Conservation (phyloP, 1,140 invertebrate species). For the Aradophagus sp. region DNA sequence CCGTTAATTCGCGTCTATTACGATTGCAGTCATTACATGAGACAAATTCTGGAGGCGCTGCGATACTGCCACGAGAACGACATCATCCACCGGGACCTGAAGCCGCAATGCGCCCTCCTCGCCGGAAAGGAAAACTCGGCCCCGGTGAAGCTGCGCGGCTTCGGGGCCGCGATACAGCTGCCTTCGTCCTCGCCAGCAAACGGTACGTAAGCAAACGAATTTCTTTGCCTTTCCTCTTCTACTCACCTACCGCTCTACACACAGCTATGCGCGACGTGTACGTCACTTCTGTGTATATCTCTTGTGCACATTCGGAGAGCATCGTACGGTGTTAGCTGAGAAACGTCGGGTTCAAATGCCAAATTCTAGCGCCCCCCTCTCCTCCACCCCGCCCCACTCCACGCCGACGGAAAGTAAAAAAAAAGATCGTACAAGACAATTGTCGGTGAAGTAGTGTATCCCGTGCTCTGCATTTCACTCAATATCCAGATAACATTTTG, state of each 20-base stretch:
- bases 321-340: no score
- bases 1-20: no score
- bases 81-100: conserved; percentile 96
- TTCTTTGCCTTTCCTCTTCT: conserved; percentile 33
- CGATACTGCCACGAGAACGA: conserved; percentile 98
- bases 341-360: no score
- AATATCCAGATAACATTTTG: no score
- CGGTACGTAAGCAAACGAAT: conserved; percentile 81
- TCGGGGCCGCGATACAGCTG: conserved; percentile 95
- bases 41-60: conserved; percentile 95
- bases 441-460: no score
- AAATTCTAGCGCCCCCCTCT: no score
- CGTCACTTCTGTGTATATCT: no score
- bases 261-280: conserved; percentile 34
- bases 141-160: conserved; percentile 98
- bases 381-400: no score
- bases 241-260: conserved; percentile 30
- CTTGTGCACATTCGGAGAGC: no score
- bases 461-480: no score
- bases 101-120: conserved; percentile 95
- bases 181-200: conserved; percentile 85
- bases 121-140: conserved; percentile 98
- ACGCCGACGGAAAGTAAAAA: no score
- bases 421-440: no score
- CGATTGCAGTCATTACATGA: conserved; percentile 95